phyloP scores from a whole-genome alignment of 2,113 vertebrate species.

The Steatornis caripensis region DNA sequence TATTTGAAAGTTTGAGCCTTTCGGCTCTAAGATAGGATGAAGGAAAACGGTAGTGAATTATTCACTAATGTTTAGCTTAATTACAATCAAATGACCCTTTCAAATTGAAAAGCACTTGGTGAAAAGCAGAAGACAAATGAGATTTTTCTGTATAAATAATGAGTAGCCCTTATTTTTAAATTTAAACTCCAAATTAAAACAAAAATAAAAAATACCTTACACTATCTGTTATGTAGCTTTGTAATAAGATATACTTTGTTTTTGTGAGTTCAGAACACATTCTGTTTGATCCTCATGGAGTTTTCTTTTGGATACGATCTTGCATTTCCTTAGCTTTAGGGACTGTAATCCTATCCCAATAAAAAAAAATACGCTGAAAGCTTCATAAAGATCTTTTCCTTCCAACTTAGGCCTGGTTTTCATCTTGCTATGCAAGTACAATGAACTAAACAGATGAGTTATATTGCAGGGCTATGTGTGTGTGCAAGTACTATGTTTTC shows the following conservation, averaged over 20 bases:
- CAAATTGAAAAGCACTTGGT: background rate
- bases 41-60: slow-evolving; percentile 25
- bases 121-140: slow-evolving; percentile 10
- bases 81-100: background rate
- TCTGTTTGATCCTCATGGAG: background rate
- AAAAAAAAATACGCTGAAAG: background rate
- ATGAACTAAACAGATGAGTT: background rate
- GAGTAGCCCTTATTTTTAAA: background rate
- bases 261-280: background rate
- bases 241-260: background rate
- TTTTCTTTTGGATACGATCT: background rate
- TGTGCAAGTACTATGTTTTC: background rate
- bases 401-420: background rate
- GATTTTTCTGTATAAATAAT: slow-evolving; percentile 1
- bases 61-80: slow-evolving; percentile 19
- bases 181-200: background rate
- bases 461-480: background rate
- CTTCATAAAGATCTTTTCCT: background rate
- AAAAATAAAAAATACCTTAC: background rate
- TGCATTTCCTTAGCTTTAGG: background rate
- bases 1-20: background rate
- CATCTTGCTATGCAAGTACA: too few relatives aligned
- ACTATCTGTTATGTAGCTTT: background rate
- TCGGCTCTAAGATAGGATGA: background rate
- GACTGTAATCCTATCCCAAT: background rate